phyloP scores from a whole-genome alignment of 2,797 vertebrate species.

The Cyclura pinguis region DNA sequence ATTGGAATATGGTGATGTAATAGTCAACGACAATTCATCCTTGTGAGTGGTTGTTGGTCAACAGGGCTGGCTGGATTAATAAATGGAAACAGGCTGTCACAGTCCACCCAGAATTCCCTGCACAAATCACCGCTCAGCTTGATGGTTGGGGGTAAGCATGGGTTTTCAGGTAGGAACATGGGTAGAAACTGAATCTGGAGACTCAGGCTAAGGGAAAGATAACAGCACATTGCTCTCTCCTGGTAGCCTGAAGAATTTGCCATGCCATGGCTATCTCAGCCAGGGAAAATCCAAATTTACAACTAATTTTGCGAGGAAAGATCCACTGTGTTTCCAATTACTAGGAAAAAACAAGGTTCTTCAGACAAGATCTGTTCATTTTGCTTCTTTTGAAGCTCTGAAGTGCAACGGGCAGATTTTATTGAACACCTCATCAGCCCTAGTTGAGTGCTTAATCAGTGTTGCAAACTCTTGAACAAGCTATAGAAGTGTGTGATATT shows the following conservation, averaged over 20 bases:
- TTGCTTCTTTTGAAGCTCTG: slow-evolving; percentile 54
- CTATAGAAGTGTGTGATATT: slow-evolving; percentile 5
- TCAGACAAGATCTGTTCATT: slow-evolving; percentile 39
- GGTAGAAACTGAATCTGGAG: background rate
- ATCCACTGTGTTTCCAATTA: slow-evolving; percentile 51
- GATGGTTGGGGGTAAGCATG: background rate
- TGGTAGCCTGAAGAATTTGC: background rate
- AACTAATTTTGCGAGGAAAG: slow-evolving; percentile 64
- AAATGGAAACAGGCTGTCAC: background rate
- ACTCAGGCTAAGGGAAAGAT: background rate
- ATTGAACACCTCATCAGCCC: slow-evolving; percentile 64
- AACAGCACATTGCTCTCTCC: background rate
- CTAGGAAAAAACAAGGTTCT: slow-evolving; percentile 44
- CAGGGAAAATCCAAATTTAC: slow-evolving; percentile 56
- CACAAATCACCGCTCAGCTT: background rate
- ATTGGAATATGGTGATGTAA: no score
- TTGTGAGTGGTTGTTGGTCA: background rate
- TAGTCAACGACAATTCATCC: slow-evolving; percentile 35
- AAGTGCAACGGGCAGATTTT: slow-evolving; percentile 64
- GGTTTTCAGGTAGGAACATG: background rate
- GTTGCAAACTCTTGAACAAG: slow-evolving; percentile 50
- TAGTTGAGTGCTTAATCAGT: slow-evolving; percentile 58
- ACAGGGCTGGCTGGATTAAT: background rate
- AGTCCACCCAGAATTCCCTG: background rate
- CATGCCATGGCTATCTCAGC: slow-evolving; percentile 33